These are phyloP conservation scores for Atherinosoma microstoma DNA, from an alignment of 2,797 vertebrate genomes.

Conservation along the genomic window DNA sequence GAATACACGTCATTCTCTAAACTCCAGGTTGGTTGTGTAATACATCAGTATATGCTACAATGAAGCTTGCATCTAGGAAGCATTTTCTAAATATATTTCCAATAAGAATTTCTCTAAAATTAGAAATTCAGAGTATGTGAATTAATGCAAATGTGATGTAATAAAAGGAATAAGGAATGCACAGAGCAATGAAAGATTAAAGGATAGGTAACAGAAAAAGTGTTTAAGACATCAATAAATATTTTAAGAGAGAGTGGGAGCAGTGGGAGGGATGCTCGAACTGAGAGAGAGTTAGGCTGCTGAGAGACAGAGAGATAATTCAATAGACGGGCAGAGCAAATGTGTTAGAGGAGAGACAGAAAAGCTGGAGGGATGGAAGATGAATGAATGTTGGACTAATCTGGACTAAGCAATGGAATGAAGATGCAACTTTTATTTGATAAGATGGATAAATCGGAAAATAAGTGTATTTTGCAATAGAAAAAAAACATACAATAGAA, in stretches of 20 bases:
- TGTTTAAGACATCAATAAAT: conserved; percentile 78
- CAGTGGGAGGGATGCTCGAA: conserved; percentile 59
- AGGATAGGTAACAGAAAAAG: conserved; percentile 59
- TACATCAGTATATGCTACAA: not conserved
- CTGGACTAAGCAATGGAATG: conserved; percentile 57
- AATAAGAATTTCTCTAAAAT: conserved; percentile 2
- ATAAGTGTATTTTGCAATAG: conserved; percentile 42
- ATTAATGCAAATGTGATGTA: conserved; percentile 29
- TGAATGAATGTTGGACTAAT: conserved; percentile 68
- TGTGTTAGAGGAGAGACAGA: conserved; percentile 65
- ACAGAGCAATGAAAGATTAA: conserved; percentile 48
- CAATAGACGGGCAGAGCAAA: conserved; percentile 69
- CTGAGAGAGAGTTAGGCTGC: conserved; percentile 61
- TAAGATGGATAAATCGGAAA: conserved; percentile 63
- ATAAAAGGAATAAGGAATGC: conserved; percentile 4
- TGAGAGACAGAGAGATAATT: conserved; percentile 71
- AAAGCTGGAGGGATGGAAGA: conserved; percentile 64
- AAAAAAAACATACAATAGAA: conserved; percentile 8
- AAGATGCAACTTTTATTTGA: conserved; percentile 62
- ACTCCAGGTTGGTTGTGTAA: not conserved
- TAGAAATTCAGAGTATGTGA: conserved; percentile 5
- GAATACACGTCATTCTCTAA: not conserved
- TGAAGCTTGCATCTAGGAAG: conserved; percentile 3
- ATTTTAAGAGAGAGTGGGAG: conserved; percentile 71
- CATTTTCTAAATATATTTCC: conserved; percentile 11